Conservation (phyloP, 37 sponge, comb jelly and placozoan genomes). For the Haliclona indistincta region DNA sequence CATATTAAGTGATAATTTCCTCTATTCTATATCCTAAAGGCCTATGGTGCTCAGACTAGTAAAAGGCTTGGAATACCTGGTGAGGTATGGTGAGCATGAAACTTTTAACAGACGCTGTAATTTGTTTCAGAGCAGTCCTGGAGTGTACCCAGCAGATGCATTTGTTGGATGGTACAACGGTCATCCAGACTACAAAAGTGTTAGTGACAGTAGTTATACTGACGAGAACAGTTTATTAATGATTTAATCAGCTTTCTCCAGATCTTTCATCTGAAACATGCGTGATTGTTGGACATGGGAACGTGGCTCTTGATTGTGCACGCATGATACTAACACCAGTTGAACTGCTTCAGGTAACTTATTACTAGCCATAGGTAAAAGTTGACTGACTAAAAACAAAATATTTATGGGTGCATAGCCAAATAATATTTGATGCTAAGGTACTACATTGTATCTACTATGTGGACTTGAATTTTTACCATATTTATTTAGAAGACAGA, state of each 20-base stretch:
- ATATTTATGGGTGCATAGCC: too few species aligned
- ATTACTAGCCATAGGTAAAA: too few species aligned
- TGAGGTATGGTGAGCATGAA: too few species aligned
- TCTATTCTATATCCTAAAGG: too few species aligned
- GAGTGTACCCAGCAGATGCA: constrained; percentile 76
- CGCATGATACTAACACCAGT: constrained; percentile 81
- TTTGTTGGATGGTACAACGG: constrained; percentile 99
- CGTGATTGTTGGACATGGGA: constrained; percentile 91
- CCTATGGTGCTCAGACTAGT: constrained; percentile 87
- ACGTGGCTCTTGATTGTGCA: constrained; percentile 97
- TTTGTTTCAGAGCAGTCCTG: constrained; percentile 6
- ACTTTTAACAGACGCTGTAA: too few species aligned
- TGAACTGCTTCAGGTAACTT: constrained; percentile 57
- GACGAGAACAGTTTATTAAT: too few species aligned
- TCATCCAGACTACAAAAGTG: constrained; percentile 78
- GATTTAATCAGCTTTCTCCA: constrained; percentile 69
- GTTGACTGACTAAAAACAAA: too few species aligned
- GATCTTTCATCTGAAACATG: constrained; percentile 78
- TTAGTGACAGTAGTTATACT: too few species aligned
- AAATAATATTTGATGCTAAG: too few species aligned
- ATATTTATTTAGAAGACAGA: constrained; percentile 67
- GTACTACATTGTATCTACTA: too few species aligned
- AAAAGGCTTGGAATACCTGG: constrained; percentile 79
- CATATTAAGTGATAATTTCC: too few species aligned
- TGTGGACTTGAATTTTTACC: too few species aligned